Base-by-base conservation (phyloP, 2,888 invertebrate species). In the Netelia melanura region DNA sequence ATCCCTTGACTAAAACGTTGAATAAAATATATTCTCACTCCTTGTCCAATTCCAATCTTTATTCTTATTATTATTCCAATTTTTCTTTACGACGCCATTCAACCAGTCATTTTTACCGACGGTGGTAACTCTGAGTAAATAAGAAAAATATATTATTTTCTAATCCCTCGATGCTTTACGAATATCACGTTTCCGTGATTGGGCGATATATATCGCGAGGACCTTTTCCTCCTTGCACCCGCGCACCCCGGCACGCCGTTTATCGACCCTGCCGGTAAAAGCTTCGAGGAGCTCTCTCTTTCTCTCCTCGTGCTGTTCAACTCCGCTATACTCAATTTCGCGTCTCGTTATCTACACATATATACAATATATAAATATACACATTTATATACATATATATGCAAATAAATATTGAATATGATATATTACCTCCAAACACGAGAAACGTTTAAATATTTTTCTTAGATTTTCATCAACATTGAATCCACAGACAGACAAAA, bases 181-280 rank as follows among this genome's bases (percentile, higher is more conserved):
- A 30, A 38, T 43, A 79, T 65, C 82, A 84, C 84, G 81, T 81
- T 74, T 79, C 83, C 77, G 77, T 62, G 72, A 70, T 74, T 48
- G 62, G 43, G 64, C 17, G 25, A 70, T 71, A 56, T 71, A 56
- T 76, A 72, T 72, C 44, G 54, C 80, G 30, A 72, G 54, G 56
- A 52, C 58, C 76, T 80, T 76, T 74, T 65, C 74, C 64, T 82
- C 62, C 78, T 68, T 61, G 70, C 77, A 5, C 38, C 62, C 25
- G 25, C 80, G 72, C 6, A 54, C 30, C 56, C 25, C 72, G 52
- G 71, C 54, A 6, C 71, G 64, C 21, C 82, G 76, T 86, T 82
- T 86, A 87, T 87, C 86, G 86, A 87, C 86, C 86, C 84, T 82
- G 81, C 74, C 82, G 79, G 85, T 85, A 85, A 85, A 80, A 84